Conservation (phyloP, 2,888 invertebrate genomes). For the Listrodromus nycthemerus region DNA sequence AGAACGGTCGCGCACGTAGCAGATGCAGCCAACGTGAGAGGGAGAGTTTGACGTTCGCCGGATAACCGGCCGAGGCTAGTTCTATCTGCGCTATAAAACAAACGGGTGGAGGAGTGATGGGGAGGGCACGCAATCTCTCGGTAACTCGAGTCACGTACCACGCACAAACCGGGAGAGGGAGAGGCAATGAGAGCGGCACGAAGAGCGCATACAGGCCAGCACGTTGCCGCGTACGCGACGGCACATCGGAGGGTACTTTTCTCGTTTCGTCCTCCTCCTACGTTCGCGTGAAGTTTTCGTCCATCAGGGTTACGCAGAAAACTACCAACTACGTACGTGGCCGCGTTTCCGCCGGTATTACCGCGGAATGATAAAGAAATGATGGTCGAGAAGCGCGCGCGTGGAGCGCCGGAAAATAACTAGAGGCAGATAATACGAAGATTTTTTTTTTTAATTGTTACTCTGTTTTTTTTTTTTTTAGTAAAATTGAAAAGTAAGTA, state of each 20-base stretch:
- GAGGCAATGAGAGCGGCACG: conserved; percentile 1
- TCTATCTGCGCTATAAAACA: conserved; percentile 58
- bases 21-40: conserved; percentile 27
- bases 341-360: conserved; percentile 59
- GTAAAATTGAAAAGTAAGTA: conserved; percentile 10
- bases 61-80: conserved; percentile 35
- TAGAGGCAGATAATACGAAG: neutral
- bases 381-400: conserved; percentile 9
- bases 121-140: conserved; percentile 60
- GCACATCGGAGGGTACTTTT: conserved; percentile 38
- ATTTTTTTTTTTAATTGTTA: too few species aligned
- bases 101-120: conserved; percentile 14
- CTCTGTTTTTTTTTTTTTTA: neutral
- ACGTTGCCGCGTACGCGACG: conserved; percentile 13
- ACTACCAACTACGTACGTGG: conserved; percentile 46
- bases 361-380: conserved; percentile 55
- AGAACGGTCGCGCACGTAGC: neutral
- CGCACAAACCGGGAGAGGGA: conserved; percentile 60
- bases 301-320: conserved; percentile 44
- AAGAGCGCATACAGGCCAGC: neutral
- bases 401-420: conserved; percentile 4
- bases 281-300: conserved; percentile 41
- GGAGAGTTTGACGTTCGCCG: conserved; percentile 53
- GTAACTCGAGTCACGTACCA: conserved; percentile 68
- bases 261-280: conserved; percentile 34